Evolutionary conservation across 2,113 vertebrate genomes (phyloP).

Genomic region (Cygnus atratus): DNA sequence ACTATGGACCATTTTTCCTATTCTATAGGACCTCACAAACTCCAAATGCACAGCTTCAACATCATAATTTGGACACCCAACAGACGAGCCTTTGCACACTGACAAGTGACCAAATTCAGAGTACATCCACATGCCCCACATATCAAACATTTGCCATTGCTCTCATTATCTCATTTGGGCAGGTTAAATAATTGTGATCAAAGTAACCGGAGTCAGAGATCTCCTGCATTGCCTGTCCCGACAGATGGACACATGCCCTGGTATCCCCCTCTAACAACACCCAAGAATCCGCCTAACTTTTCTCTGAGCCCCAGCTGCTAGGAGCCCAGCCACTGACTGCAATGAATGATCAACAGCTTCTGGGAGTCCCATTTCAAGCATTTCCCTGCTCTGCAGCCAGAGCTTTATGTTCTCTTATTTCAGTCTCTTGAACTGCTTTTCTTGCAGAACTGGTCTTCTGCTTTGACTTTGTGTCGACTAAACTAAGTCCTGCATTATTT

Average conservation of each 20-base stretch:
- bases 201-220: neutral
- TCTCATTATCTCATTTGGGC: neutral
- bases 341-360: neutral
- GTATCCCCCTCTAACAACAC: neutral
- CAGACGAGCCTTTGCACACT: neutral
- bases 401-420: neutral
- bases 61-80: neutral
- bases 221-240: neutral
- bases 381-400: neutral
- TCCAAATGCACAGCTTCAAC: neutral
- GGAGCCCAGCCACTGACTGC: fast-evolving
- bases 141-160: neutral
- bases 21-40: neutral
- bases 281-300: neutral
- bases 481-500: neutral
- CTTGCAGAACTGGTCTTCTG: neutral
- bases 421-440: neutral
- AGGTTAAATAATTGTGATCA: neutral
- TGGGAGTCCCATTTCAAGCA: neutral
- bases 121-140: neutral
- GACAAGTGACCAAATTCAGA: neutral
- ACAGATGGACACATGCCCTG: fast-evolving
- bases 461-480: neutral
- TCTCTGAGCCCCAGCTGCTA: fast-evolving
- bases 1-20: neutral